Evolutionary conservation across 2,888 invertebrate genomes (phyloP).

Genomic region (Sepioteuthis lessoniana): DNA sequence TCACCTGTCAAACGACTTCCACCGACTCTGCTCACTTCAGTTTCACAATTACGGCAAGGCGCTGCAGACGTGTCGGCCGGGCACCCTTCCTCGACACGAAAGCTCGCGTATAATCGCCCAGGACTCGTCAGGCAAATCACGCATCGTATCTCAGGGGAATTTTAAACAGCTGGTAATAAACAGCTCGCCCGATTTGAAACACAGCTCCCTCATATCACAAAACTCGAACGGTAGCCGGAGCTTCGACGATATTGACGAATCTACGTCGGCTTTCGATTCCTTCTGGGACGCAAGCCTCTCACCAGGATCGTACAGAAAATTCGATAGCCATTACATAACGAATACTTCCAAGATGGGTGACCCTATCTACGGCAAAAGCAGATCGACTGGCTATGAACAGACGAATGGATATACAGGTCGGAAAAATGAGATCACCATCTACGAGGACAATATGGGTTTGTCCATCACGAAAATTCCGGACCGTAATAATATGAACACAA

Average conservation of each 20-base stretch:
- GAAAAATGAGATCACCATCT: conserved; percentile 23
- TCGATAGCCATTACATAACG: neutral
- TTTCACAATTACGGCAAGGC: conserved; percentile 65
- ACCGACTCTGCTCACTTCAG: conserved; percentile 64
- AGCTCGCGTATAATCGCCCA: conserved; percentile 62
- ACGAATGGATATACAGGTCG: neutral
- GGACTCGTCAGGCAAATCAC: conserved; percentile 63
- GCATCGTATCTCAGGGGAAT: conserved; percentile 63
- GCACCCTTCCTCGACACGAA: conserved; percentile 57
- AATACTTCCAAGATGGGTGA: neutral
- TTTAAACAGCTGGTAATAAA: conserved; percentile 47
- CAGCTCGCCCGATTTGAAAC: neutral
- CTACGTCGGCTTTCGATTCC: neutral
- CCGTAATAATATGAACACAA: neutral
- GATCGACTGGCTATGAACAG: neutral
- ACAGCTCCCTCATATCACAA: neutral
- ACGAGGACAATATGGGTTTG: conserved; percentile 35
- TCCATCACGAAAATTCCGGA: conserved; percentile 24
- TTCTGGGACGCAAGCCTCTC: conserved; percentile 4
- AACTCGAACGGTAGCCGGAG: neutral
- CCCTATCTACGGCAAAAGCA: neutral
- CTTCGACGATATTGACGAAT: conserved; percentile 24
- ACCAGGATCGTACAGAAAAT: conserved; percentile 5
- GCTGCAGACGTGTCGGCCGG: conserved; percentile 60
- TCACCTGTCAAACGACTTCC: conserved; percentile 64